phyloP scores from a whole-genome alignment of 2,113 vertebrate genomes.

The Gambusia holbrooki region DNA sequence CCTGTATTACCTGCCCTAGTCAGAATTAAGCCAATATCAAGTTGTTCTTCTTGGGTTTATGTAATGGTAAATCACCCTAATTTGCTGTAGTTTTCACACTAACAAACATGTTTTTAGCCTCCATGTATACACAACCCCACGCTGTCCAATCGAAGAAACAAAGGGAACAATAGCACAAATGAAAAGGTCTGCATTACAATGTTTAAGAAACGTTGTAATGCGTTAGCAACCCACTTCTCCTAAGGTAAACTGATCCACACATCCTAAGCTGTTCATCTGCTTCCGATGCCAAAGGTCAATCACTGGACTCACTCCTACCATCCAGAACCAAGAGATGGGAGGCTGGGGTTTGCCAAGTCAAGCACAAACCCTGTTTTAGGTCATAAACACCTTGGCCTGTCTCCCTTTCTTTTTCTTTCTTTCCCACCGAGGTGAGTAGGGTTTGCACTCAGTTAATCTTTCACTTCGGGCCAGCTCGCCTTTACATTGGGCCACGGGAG shows the following conservation, averaged over 20 bases:
- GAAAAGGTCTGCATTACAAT: not conserved
- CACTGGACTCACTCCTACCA: constrained; percentile 64
- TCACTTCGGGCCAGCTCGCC: constrained; percentile 67
- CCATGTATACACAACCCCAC: not conserved
- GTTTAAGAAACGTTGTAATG: not conserved
- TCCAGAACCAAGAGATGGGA: constrained; percentile 53
- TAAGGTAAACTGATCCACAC: constrained; percentile 58
- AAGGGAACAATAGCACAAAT: not conserved
- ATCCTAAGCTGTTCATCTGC: constrained; percentile 64
- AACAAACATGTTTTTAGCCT: not conserved
- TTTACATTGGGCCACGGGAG: constrained; percentile 62
- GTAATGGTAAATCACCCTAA: constrained; percentile 3
- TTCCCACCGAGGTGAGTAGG: constrained; percentile 60
- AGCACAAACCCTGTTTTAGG: constrained; percentile 63
- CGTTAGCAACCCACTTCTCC: constrained; percentile 16
- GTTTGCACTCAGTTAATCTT: constrained; percentile 81
- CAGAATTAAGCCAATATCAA: too few relatives aligned
- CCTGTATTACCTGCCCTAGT: too few relatives aligned
- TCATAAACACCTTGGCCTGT: constrained; percentile 72
- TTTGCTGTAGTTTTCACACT: not conserved
- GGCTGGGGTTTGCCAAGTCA: constrained; percentile 64
- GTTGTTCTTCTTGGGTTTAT: too few relatives aligned
- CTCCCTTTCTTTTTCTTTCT: constrained; percentile 55
- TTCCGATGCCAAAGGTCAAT: constrained; percentile 75
- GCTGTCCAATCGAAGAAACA: not conserved